These are phyloP conservation scores for Phengaris arion DNA, from an alignment of 2,888 invertebrate species.

Conservation along the genomic window DNA sequence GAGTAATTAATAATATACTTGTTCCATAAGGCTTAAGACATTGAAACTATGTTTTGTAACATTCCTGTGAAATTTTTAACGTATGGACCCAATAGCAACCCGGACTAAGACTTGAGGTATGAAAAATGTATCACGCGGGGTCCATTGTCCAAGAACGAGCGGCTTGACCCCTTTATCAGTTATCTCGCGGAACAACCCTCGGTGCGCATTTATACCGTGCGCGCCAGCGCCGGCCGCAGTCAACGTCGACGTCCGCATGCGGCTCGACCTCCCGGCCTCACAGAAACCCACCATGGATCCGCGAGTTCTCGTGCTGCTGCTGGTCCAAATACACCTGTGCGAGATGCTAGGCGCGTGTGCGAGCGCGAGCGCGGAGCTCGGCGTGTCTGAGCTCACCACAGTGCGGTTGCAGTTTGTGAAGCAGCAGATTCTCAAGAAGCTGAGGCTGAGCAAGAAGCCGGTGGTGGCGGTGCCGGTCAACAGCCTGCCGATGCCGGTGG, in stretches of 20 bases:
- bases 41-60: background rate
- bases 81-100: background rate
- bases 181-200: constrained; percentile 36
- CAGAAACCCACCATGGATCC: constrained; percentile 50
- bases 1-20: too few relatives aligned
- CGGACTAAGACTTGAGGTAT: background rate
- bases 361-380: constrained; percentile 68
- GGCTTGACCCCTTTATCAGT: constrained; percentile 35
- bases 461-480: constrained; percentile 80
- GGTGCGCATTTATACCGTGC: constrained; percentile 36
- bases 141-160: constrained; percentile 42
- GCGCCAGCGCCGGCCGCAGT: constrained; percentile 48
- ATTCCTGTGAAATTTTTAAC: background rate
- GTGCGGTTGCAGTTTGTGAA: constrained; percentile 90
- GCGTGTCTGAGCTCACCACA: constrained; percentile 80
- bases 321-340: constrained; percentile 32
- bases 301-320: constrained; percentile 57
- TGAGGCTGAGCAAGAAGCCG: constrained; percentile 87
- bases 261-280: constrained; percentile 57
- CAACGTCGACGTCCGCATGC: constrained; percentile 59
- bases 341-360: constrained; percentile 60
- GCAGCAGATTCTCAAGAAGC: constrained; percentile 89
- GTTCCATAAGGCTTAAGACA: background rate
- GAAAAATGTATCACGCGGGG: constrained; percentile 36
- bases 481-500: constrained; percentile 86